Conservation (phyloP, 2,888 invertebrate species). For the Bellardia bayeri region DNA sequence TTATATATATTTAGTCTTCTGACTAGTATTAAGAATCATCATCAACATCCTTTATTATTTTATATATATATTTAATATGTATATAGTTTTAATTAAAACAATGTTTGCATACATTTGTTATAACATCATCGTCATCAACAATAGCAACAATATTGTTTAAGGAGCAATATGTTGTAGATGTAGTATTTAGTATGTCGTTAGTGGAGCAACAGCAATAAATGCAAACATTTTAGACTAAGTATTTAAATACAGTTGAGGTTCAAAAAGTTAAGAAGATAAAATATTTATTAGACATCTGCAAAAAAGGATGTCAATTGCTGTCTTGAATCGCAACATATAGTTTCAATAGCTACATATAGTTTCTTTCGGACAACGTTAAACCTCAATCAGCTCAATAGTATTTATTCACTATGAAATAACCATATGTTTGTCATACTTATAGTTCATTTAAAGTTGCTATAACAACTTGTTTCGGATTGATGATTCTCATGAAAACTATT, state of each 20-base stretch:
- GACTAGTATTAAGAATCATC: slow-evolving; percentile 24
- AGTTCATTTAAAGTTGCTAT: too few species aligned
- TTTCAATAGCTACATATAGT: too few species aligned
- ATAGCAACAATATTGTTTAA: slow-evolving; percentile 19
- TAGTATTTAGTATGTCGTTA: not conserved
- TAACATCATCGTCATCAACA: slow-evolving; percentile 44
- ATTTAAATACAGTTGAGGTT: not conserved
- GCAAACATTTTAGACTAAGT: not conserved
- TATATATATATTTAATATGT: slow-evolving; percentile 18
- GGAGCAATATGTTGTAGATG: slow-evolving; percentile 9
- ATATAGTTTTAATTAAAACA: slow-evolving; percentile 66
- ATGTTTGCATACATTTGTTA: slow-evolving; percentile 60
- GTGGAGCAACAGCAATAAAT: slow-evolving; percentile 2
- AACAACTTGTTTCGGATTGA: too few species aligned
- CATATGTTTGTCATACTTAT: too few species aligned
- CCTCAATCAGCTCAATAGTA: too few species aligned
- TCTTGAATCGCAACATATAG: too few species aligned
- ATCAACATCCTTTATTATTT: slow-evolving; percentile 56
- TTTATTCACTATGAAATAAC: too few species aligned
- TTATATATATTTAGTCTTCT: slow-evolving; percentile 27
- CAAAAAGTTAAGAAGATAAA: not conserved
- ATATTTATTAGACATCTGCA: too few species aligned
- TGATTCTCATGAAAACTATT: too few species aligned
- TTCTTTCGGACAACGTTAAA: too few species aligned
- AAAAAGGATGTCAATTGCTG: too few species aligned